Percentiles rank a stretch among this genome's conserved stretches.
phyloP scores from a whole-genome alignment of 2,888 invertebrate genomes.

The Hyalella azteca region DNA sequence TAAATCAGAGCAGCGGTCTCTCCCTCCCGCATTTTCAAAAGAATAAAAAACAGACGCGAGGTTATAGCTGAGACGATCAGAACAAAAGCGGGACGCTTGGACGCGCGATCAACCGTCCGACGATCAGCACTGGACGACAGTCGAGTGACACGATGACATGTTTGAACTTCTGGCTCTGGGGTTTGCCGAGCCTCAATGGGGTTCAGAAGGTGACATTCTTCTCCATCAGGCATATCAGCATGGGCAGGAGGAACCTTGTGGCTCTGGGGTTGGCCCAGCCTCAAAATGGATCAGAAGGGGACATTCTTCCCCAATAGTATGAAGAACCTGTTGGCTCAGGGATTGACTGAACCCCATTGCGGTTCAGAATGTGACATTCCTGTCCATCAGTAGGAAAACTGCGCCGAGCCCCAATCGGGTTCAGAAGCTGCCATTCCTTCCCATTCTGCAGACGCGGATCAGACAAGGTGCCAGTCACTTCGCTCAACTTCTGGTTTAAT shows the following conservation, averaged over 20 bases:
- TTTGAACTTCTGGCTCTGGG: not conserved
- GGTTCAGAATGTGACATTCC: too few species aligned
- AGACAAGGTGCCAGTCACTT: too few species aligned
- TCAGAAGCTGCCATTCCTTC: not conserved
- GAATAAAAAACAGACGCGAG: slow-evolving; percentile 27
- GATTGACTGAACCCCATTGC: too few species aligned
- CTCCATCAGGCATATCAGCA: too few species aligned
- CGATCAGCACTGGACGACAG: not conserved
- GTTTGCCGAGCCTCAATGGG: not conserved
- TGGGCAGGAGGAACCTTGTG: too few species aligned
- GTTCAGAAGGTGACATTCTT: not conserved
- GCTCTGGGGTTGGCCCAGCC: not conserved
- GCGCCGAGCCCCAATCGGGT: not conserved
- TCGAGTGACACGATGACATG: not conserved
- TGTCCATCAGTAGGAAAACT: too few species aligned
- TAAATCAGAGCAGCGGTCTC: slow-evolving; percentile 10
- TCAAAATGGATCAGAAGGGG: too few species aligned
- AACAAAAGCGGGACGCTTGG: slow-evolving; percentile 6
- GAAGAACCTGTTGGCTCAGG: too few species aligned
- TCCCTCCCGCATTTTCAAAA: too few species aligned
- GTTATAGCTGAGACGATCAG: slow-evolving; percentile 23
- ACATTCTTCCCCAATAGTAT: too few species aligned
- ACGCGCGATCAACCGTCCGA: not conserved
- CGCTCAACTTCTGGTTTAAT: too few species aligned
- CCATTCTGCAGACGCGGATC: too few species aligned